Evolutionary conservation across 2,888 invertebrate genomes (phyloP), one percentile per base, ranked within the genome.

Genomic region (Petrophora chlorosata): DNA sequence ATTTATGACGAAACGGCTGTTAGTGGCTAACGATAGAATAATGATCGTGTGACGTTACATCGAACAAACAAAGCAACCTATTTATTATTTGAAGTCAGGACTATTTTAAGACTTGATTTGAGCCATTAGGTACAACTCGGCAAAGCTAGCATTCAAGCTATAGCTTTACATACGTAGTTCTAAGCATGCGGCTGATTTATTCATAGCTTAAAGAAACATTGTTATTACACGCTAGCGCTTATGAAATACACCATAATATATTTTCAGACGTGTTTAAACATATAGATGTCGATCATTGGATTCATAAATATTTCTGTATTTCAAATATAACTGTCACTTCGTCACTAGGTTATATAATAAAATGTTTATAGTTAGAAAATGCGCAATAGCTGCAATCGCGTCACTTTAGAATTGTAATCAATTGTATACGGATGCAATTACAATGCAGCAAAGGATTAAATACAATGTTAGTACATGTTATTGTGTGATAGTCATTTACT

Each of bases 341-440:
- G 28, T 28, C 28, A 26, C 5, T 5, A 5, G 10, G 7, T 26
- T 26, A 23, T 1, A 8, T n/a, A 23, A 23, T 1, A 12, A 12
- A 12, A n/a, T n/a, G n/a, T 29, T 15, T 29, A 29, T 34, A 38
- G 34, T 33, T 26, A 28, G 30, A 23, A 43, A 33, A 38, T 50
- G 46, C 56, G 56, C 47, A 44, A 40, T 35, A 38, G 48, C 39
- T 59, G 60, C 59, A 58, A 70, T 73, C 65, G 70, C 67, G 63
- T 67, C 76, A 73, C 72, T 73, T 72, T 70, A 59, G 60, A 50
- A 47, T 63, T 62, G 63, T 65, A 58, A 3, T 16, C 3, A 16
- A 16, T n/a, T 60, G 66, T 63, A 63, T 53, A 63, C 61, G 64
- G 65, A 63, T 63, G 61, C 57, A 62, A 63, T 65, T 61, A 58